Evolutionary conservation across 2,113 vertebrate species (phyloP).

Genomic region (Papio anubis): DNA sequence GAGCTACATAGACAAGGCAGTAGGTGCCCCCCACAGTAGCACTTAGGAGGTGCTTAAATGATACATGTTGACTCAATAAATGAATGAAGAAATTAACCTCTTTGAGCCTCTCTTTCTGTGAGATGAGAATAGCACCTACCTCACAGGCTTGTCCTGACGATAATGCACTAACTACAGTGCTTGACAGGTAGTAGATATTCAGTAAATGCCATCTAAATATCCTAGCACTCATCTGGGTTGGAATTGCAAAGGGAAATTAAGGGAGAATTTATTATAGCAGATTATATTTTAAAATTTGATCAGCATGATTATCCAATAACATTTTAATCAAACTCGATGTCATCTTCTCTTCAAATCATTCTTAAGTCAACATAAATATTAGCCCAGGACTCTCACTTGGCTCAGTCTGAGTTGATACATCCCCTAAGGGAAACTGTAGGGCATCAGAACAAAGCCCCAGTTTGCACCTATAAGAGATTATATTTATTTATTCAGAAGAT

Average conservation of each 20-base stretch:
- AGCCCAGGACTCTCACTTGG: background rate
- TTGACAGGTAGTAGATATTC: background rate
- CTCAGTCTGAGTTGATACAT: background rate
- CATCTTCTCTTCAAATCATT: background rate
- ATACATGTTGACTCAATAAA: background rate
- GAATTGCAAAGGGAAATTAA: background rate
- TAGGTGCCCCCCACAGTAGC: background rate
- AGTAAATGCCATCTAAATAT: background rate
- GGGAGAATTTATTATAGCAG: background rate
- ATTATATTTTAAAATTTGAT: background rate
- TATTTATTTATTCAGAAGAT: background rate
- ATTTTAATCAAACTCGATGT: background rate
- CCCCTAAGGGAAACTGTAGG: background rate
- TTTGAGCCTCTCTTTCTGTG: background rate
- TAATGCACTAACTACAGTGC: background rate
- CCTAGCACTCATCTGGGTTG: background rate
- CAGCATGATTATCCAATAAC: background rate
- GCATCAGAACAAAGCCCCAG: background rate
- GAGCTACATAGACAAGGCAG: background rate
- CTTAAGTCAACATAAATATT: background rate
- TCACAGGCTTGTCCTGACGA: background rate
- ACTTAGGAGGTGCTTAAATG: background rate
- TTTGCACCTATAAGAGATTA: background rate
- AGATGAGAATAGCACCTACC: background rate
- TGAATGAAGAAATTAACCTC: background rate